Evolutionary conservation across 2,113 vertebrate genomes (phyloP), one percentile per base, ranked within the genome.

Genomic region (Ramphastos sulfuratus): DNA sequence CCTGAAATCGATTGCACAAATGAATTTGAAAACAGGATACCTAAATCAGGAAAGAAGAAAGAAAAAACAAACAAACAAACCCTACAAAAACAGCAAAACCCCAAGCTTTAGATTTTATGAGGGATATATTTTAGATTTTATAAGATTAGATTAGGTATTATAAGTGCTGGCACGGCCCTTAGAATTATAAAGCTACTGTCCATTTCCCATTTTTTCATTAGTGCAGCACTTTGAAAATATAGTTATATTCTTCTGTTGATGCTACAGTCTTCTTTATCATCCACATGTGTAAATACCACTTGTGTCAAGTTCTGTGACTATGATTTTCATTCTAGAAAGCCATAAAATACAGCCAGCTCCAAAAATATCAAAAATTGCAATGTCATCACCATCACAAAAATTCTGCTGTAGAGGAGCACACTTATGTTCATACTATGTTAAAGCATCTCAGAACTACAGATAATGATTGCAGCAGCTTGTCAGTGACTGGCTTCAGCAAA

Each of bases 401-500:
- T 83, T 84, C 19, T 78, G 1, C 85, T 50, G 30, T 28, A 55
- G 55, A 82, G n/a, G 20, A 87, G 27, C 82, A 89, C 37, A 63
- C 87, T 79, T 46, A 17, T 66, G 75, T 64, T 81, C 87, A 58
- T 35, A 44, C 69, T 94, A 37, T 44, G n/a, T 87, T 88, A 81
- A 95, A 89, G 65, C 44, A 69, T 60, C 85, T 81, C 44, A 69
- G 74, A 93, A 79, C 60, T 71, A 50, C 8, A 91, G 71, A 35
- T 72, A 82, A 80, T 74, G 76, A 83, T 67, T 93, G 59, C 72
- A 93, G 70, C 75, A 94, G 69, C 33, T 75, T 93, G 83, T 37
- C 55, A 85, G 85, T 65, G 75, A 73, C 60, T 78, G 92, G 72
- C 70, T 96, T 91, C 87, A 95, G 87, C 87, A 93, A 93, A 95